Base-by-base conservation (phyloP, 2,113 vertebrate species). In the Chitala chitala region DNA sequence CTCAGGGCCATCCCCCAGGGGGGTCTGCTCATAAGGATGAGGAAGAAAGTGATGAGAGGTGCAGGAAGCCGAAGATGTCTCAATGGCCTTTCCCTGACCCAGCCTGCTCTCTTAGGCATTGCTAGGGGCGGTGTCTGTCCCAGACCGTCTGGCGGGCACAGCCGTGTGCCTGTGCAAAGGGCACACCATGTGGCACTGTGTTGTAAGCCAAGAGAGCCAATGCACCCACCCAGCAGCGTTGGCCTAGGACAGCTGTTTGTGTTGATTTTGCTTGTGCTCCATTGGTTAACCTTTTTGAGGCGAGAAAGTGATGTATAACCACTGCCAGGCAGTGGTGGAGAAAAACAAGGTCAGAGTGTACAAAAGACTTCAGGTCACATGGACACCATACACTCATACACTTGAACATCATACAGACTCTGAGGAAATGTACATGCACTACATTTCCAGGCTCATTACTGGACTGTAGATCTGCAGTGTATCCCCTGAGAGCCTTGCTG, bases 81-180 rank as follows among this genome's bases (percentile, higher is more conserved):
- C 64, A 26, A 20, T 31, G 48, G 15, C 20, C 42, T 46, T n/a
- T 24, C 26, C 66, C 66, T 50, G 29, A 69, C 15, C 48, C 9
- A 26, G 22, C 42, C 20, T 7, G 5, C 64, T 68, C 38, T 29
- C 42, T 0, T 22, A 46, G 24, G 42, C 64, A 46, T 51, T 24
- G 48, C 48, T 42, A 15, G 26, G 44, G 68, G 68, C 68, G 33
- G 46, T 12, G 68, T 50, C 44, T 36, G 26, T 69, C 26, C 13
- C 48, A 5, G 46, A 48, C 68, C 68, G 53, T 69, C 68, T 69
- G 68, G 68, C 50, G 40, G 48, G 46, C 68, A n/a, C 48, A 26
- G 26, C 15, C 46, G 5, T 20, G 20, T 22, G 5, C 33, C 61
- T 5, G 8, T 9, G 40, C 22, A 40, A 24, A 33, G 22, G 38